These are phyloP conservation scores for Gnathonemus longibarbis DNA, from an alignment of 2,113 vertebrate species.

Conservation along the genomic window DNA sequence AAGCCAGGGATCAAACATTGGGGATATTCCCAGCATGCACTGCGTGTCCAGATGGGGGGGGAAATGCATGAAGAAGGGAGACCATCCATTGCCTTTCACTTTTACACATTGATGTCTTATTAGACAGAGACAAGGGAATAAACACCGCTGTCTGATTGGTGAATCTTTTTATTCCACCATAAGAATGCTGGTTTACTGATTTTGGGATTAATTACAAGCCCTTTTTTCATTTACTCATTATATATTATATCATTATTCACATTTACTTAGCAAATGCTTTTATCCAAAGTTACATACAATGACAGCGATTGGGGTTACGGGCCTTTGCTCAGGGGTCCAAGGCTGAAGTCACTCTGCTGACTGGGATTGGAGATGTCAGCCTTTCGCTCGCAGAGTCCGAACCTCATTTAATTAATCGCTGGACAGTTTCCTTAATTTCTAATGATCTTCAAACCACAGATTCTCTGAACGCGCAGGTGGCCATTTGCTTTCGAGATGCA, in stretches of 20 bases:
- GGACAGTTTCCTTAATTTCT: not conserved
- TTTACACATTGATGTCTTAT: slow-evolving; percentile 58
- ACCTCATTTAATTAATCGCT: not conserved
- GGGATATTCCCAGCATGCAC: not conserved
- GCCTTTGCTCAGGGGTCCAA: no score
- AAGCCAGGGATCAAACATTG: not conserved
- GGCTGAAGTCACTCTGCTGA: no score
- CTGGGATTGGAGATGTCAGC: no score
- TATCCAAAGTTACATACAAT: no score
- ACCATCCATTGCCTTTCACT: slow-evolving; percentile 44
- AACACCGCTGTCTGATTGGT: not conserved
- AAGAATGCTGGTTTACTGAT: slow-evolving; percentile 31
- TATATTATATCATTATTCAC: no score
- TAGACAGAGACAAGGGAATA: slow-evolving; percentile 33
- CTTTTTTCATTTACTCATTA: slow-evolving; percentile 43
- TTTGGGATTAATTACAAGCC: not conserved
- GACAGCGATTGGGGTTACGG: no score
- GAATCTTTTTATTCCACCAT: slow-evolving; percentile 35
- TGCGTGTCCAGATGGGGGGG: not conserved
- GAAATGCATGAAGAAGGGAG: not conserved
- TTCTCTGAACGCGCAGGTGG: not conserved
- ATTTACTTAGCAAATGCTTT: no score
- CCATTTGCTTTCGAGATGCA: not conserved
- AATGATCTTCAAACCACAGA: not conserved
- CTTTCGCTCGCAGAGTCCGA: no score